phyloP scores from a whole-genome alignment of 2,888 invertebrate genomes.

The Plagodis dolabraria region DNA sequence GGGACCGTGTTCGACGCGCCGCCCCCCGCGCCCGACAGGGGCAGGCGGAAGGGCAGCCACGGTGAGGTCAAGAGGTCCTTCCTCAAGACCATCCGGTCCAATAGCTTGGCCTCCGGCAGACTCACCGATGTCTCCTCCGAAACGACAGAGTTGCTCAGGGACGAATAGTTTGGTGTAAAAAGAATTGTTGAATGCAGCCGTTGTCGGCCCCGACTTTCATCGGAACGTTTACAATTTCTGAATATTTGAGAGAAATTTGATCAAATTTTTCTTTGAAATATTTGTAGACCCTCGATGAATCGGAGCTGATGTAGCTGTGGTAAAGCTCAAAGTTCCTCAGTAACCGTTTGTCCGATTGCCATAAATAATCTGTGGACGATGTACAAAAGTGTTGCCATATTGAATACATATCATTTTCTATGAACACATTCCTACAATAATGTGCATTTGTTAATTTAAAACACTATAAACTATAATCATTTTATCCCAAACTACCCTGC shows the following conservation, averaged over 20 bases:
- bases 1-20: constrained; percentile 82
- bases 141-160: constrained; percentile 64
- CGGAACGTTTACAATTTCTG: neutral
- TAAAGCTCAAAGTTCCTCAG: constrained; percentile 3
- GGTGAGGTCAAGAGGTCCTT: constrained; percentile 60
- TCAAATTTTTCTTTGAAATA: constrained; percentile 15
- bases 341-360: constrained; percentile 10
- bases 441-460: constrained; percentile 39
- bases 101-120: constrained; percentile 66
- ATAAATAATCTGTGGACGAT: constrained; percentile 29
- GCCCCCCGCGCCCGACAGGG: constrained; percentile 30
- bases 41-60: constrained; percentile 52
- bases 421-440: constrained; percentile 67
- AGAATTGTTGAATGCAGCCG: neutral
- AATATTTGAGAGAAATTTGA: constrained; percentile 14
- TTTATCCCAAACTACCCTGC: constrained; percentile 26
- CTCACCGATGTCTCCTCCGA: constrained; percentile 60
- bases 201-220: neutral
- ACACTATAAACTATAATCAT: constrained; percentile 12
- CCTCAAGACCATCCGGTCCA: constrained; percentile 66
- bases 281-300: neutral
- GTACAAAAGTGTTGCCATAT: constrained; percentile 77
- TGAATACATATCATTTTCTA: constrained; percentile 74
- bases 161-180: constrained; percentile 55
- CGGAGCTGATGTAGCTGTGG: neutral